These are phyloP conservation scores for Oreortyx pictus DNA, from an alignment of 2,797 vertebrate species.

Conservation along the genomic window DNA sequence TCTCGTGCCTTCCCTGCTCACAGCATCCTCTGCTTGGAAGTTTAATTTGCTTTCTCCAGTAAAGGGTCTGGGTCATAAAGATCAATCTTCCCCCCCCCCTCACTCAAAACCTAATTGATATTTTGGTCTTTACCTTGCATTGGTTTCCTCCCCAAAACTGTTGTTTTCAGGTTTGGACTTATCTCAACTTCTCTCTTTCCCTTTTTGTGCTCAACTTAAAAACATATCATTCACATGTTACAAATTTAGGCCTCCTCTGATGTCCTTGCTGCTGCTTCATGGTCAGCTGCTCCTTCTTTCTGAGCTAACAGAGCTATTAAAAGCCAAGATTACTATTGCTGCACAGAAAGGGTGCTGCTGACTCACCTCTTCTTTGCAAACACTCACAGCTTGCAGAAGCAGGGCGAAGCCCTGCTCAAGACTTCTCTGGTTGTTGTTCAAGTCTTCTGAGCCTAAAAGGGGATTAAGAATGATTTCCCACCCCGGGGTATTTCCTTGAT, in stretches of 20 bases:
- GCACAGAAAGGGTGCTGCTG: not conserved
- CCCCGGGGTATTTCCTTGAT: not conserved
- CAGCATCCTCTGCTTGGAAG: not conserved
- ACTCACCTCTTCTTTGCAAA: not conserved
- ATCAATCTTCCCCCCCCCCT: not conserved
- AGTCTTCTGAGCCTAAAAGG: not conserved
- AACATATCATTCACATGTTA: not conserved
- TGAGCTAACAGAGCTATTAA: constrained; percentile 19
- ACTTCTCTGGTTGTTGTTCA: not conserved
- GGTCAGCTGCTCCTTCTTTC: constrained; percentile 48
- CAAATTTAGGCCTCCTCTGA: constrained; percentile 24
- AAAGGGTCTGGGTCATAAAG: not conserved
- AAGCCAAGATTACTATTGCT: not conserved
- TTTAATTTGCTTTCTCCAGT: not conserved
- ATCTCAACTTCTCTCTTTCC: not conserved
- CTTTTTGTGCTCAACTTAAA: constrained; percentile 3
- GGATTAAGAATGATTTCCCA: not conserved
- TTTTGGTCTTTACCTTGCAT: not conserved
- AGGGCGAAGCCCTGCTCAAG: not conserved
- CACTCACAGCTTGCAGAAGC: not conserved
- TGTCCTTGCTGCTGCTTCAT: constrained; percentile 49
- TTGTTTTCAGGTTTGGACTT: not conserved
- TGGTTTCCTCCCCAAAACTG: not conserved
- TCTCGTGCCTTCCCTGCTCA: not conserved
- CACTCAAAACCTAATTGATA: not conserved